Percentiles rank a stretch among this genome's conserved stretches.
Conservation (phyloP, 2,797 vertebrate genomes). For the Acipenser transmontanus region DNA sequence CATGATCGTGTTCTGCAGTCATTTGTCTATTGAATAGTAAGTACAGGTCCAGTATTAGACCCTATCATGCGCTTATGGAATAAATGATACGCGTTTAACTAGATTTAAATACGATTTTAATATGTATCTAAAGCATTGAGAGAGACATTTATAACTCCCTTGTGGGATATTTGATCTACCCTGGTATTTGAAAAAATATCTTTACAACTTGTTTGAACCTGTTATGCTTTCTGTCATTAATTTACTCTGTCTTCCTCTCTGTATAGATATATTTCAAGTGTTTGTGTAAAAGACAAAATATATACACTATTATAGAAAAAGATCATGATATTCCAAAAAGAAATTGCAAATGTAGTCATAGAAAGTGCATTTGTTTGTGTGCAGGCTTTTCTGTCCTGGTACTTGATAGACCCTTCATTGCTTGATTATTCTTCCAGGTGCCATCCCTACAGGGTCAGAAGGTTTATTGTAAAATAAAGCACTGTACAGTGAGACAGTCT, state of each 20-base stretch:
- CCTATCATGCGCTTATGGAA: constrained; percentile 21
- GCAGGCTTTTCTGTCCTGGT: background rate
- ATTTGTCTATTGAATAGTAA: no score
- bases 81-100: constrained; percentile 18
- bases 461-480: constrained; percentile 11
- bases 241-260: constrained; percentile 27
- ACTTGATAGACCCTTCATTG: constrained; percentile 14
- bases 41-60: no score
- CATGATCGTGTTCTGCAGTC: no score
- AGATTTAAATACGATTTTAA: constrained; percentile 43
- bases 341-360: no score
- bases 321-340: no score
- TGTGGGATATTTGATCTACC: constrained; percentile 54
- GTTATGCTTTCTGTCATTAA: constrained; percentile 58
- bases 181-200: constrained; percentile 62
- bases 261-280: constrained; percentile 33
- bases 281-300: background rate
- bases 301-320: no score
- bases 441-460: constrained; percentile 10
- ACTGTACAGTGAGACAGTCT: constrained; percentile 7
- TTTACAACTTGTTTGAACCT: constrained; percentile 52
- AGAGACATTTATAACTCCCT: constrained; percentile 56
- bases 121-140: constrained; percentile 52
- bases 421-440: constrained; percentile 15
- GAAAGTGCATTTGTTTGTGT: no score